Base-by-base conservation (phyloP, 2,113 vertebrate species). In the Xiphorhynchus elegans region DNA sequence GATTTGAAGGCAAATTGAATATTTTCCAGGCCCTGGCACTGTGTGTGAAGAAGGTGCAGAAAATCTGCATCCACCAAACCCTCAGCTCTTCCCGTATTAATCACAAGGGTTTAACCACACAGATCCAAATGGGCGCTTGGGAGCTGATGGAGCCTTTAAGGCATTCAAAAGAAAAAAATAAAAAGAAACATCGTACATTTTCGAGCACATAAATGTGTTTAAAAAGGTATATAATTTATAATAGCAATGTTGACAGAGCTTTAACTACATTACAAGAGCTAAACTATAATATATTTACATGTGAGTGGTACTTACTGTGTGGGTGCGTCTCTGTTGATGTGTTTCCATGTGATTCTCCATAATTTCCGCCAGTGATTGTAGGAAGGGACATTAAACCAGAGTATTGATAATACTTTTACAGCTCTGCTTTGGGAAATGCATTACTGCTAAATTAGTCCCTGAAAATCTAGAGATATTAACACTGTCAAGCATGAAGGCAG, bases 151-250 rank as follows among this genome's bases (percentile, higher is more conserved):
- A 97, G 96, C 96, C 95, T 97, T 93, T 64, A 87, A 95, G 93
- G 93, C 97, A 86, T 88, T 97, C 80, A 64, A 29, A 37, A 37
- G 40, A 64, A 83, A 93, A 50, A 33, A 60, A 39, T 59, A 91
- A n/a, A 25, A 78, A 95, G 91, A 95, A 97, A 94, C 60, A 66
- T 69, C 73, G 35, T 94, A 59, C 67, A 55, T 95, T 96, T 97
- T 84, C 95, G 69, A 74, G 96, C 70, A 42, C 96, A 80, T 89
- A 93, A 96, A 84, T 79, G 82, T 90, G 94, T 96, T 96, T 92
- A 80, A 96, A 96, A 97, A 95, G 85, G 74, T 93, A 77, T 92
- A 60, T 96, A 93, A 97, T 98, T 97, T 97, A 96, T 95, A 94
- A 94, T 13, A 44, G 93, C 84, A 33, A 35, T 64, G 37, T 91